phyloP scores from a whole-genome alignment of 2,113 vertebrate genomes.

The Willisornis vidua region DNA sequence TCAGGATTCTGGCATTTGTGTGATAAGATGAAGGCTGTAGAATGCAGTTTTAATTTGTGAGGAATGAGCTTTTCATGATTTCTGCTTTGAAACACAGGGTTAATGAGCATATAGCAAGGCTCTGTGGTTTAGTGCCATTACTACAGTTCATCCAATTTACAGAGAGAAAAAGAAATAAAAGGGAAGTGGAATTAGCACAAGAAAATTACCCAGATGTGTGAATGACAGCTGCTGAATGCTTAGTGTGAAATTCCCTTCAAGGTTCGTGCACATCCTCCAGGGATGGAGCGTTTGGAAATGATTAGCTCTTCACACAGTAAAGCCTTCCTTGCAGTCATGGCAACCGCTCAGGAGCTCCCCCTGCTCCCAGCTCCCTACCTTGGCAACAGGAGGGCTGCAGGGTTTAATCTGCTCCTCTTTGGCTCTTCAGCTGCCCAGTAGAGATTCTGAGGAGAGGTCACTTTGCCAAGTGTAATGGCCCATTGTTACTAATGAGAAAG shows the following conservation, averaged over 20 bases:
- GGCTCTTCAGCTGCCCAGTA: slow-evolving; percentile 59
- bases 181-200: slow-evolving; percentile 34
- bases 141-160: slow-evolving; percentile 27
- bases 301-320: slow-evolving; percentile 52
- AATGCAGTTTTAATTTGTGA: slow-evolving; percentile 12
- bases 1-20: slow-evolving; percentile 10
- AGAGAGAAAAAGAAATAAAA: slow-evolving; percentile 31
- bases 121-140: slow-evolving; percentile 1
- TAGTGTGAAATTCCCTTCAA: slow-evolving; percentile 57
- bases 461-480: background rate
- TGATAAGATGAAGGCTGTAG: slow-evolving; percentile 35
- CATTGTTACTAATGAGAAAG: background rate
- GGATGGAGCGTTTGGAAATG: slow-evolving; percentile 55
- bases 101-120: background rate
- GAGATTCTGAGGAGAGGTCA: background rate
- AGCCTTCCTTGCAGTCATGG: slow-evolving; percentile 74
- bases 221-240: slow-evolving; percentile 55
- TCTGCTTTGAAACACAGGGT: slow-evolving; percentile 31
- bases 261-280: slow-evolving; percentile 55
- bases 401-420: slow-evolving; percentile 55
- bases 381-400: slow-evolving; percentile 70
- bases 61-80: slow-evolving; percentile 20
- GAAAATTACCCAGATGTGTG: slow-evolving; percentile 25
- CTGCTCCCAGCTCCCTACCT: slow-evolving; percentile 17
- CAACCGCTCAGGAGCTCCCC: slow-evolving; percentile 64